These are phyloP conservation scores for Festucalex cinctus DNA, from an alignment of 2,113 vertebrate genomes.

Conservation along the genomic window DNA sequence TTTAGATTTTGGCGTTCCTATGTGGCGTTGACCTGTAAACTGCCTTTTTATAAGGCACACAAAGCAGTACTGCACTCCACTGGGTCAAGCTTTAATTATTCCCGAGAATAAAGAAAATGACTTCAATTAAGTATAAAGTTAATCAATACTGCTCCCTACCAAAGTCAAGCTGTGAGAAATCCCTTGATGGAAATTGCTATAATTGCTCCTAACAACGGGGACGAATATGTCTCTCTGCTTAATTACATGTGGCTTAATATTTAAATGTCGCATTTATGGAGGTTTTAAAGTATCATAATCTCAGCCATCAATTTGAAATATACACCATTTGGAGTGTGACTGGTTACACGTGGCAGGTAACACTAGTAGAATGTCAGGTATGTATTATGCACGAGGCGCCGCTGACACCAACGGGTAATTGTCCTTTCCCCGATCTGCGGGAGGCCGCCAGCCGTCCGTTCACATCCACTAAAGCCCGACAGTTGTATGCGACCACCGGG, in stretches of 20 bases:
- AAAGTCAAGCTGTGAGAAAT: conserved; percentile 93
- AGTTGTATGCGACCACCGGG: conserved; percentile 33
- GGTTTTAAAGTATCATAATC: conserved; percentile 92
- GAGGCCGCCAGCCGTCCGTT: conserved; percentile 45
- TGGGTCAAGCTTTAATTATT: conserved; percentile 40
- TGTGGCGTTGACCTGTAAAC: not conserved
- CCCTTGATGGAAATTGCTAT: conserved; percentile 98
- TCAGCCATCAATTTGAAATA: conserved; percentile 95
- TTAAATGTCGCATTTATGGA: conserved; percentile 93
- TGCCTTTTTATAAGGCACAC: not conserved
- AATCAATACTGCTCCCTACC: conserved; percentile 95
- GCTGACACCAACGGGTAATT: conserved; percentile 73
- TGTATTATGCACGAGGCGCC: conserved; percentile 75
- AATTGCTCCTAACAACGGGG: conserved; percentile 94
- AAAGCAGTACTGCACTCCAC: conserved; percentile 7
- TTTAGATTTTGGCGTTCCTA: not conserved
- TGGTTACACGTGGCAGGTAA: conserved; percentile 85
- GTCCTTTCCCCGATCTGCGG: conserved; percentile 54
- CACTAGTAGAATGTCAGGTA: conserved; percentile 76
- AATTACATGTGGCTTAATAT: conserved; percentile 96
- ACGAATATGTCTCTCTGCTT: conserved; percentile 84
- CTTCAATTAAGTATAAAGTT: conserved; percentile 97
- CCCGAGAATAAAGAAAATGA: conserved; percentile 80
- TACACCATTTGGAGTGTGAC: conserved; percentile 78
- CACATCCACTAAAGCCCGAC: conserved; percentile 29